Base-by-base conservation (phyloP, 2,888 invertebrate species). In the Aspidapion aeneum region DNA sequence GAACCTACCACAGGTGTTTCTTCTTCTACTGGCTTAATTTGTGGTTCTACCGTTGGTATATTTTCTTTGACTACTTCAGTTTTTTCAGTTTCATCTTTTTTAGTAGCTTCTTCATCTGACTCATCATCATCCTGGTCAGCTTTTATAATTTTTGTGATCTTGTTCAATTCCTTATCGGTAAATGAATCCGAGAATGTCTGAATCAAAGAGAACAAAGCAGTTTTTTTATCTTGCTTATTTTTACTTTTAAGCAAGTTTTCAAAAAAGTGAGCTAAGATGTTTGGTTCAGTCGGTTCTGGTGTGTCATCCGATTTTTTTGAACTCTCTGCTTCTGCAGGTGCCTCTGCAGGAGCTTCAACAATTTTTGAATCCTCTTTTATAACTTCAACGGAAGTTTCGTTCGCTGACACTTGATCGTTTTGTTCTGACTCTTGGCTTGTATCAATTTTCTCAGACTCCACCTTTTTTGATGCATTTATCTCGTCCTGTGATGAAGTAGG, bases 141-240 rank as follows among this genome's bases (percentile, higher is more conserved):
- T 70, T 82, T 84, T 70, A 84, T 83, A 20, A 87, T 81, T 69
- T 84, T 85, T 69, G 85, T 86, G 70, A 83, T 83, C 58, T 85
- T 81, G 74, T 84, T 83, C 61, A 83, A 80, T 69, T 82, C 81
- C 35, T 73, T 70, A 1, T 70, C 68, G 50, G 69, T 70, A 56
- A 74, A 70, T 54, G 68, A 73, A 56, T 72, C 74, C 2, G 74
- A 72, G 63, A 77, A 72, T 1, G 75, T 74, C 59, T 68, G 71
- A 19, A 77, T 73, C 9, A 77, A 63, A 20, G 74, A 74, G 55
- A 71, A 70, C 9, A 75, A 58, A 9, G 74, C 70, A 1, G 70
- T 68, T 61, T 73, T 73, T 56, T 75, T 73, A 21, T 74, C 71
- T 58, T 71, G 70, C 62, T 75, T 74, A 57, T 74, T 70, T 17